Conservation (phyloP, 2,113 vertebrate species). For the Spilogale gracilis region DNA sequence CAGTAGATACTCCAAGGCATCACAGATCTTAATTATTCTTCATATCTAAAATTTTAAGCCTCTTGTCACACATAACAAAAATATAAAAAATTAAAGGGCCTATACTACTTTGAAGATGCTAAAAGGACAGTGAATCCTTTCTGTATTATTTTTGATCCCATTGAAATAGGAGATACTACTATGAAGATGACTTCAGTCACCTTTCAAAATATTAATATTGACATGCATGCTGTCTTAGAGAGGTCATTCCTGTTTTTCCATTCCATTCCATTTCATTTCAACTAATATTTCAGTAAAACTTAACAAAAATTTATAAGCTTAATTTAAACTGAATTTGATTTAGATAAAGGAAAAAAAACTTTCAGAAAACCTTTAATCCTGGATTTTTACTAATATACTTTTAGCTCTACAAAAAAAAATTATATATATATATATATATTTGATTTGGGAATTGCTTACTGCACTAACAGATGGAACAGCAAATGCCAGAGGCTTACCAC, state of each 20-base stretch:
- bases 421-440: not conserved
- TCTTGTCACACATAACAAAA: not conserved
- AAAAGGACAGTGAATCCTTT: not conserved
- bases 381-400: slow-evolving; percentile 12
- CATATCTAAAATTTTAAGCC: not conserved
- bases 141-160: not conserved
- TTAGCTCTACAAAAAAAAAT: not conserved
- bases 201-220: not conserved
- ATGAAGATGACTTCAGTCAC: not conserved
- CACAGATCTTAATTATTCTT: not conserved
- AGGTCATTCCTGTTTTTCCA: not conserved
- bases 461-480: not conserved
- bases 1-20: not conserved
- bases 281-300: not conserved
- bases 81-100: not conserved
- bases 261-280: not conserved
- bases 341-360: slow-evolving; percentile 40
- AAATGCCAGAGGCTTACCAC: not conserved
- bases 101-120: not conserved
- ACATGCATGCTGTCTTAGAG: rapidly evolving
- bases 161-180: not conserved
- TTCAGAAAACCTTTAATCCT: slow-evolving; percentile 14
- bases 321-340: slow-evolving; percentile 58
- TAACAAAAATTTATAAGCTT: not conserved
- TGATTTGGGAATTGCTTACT: not conserved